Evolutionary conservation across 1,140 invertebrate genomes (phyloP), one percentile per base, ranked within the genome.

Genomic region (Aricia agestis): DNA sequence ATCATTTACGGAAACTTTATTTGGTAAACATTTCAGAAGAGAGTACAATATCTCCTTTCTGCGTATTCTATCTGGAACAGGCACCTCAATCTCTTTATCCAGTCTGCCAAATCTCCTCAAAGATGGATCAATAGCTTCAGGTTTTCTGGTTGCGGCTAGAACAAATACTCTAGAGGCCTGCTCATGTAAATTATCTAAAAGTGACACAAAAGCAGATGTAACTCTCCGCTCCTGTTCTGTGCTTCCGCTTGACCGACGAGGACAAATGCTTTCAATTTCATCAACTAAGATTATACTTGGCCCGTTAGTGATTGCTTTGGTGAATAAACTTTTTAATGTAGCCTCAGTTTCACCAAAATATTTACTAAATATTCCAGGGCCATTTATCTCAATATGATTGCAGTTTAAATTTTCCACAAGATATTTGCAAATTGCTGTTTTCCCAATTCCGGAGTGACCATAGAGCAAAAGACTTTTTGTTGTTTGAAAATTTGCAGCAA

Each of bases 381-480:
- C 93, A 82, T 93, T 93, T 11, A 96, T 92, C 72, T 92, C 87
- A 66, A 94, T 82, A 7, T 93, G 75, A 76, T 89, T 85, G 63
- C 90, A 92, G 71, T 93, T 83, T 11, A 90, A 83, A 78, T 93
- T 93, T 71, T 94, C 92, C 31, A 94, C 93, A 71, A 98, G 91
- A 66, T 96, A 95, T 84, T 96, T 93, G 66, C 95, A 95, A 71
- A 98, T 93, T 70, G 96, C 86, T 6, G 97, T 96, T 93, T 98
- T 98, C 3, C 98, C 98, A 70, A 96, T 96, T 15, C 98, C 98
- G 13, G 95, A 94, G 57, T 95, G 94, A 0, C 98, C 98, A 92
- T 96, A 96, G 0, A 99, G 81, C 73, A 99, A 86, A 72, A 98
- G 92, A 61, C 96, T 96, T 82, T 93, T 94, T 0, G 92, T 93